Conservation (phyloP, 2,113 vertebrate species). For the Chaetodon trifascialis region DNA sequence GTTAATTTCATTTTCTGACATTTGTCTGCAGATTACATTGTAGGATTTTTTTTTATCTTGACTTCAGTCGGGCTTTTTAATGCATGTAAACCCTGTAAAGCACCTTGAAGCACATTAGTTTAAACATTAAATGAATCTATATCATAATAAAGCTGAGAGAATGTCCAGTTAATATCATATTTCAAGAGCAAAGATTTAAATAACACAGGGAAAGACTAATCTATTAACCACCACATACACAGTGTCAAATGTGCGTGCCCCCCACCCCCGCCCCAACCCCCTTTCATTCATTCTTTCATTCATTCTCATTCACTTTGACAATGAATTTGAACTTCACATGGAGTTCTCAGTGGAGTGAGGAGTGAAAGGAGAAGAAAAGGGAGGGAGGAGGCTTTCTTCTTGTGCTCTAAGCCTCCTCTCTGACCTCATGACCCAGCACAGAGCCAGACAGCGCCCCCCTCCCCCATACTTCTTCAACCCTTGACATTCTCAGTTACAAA, state of each 20-base stretch:
- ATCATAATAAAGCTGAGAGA: not conserved
- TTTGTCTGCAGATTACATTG: not conserved
- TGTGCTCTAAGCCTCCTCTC: conserved; percentile 42
- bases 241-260: not conserved
- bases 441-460: conserved; percentile 22
- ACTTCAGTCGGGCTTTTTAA: not conserved
- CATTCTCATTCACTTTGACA: conserved; percentile 59
- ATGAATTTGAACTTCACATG: conserved; percentile 75
- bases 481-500: conserved; percentile 26
- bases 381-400: conserved; percentile 36
- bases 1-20: not conserved
- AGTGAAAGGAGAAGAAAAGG: conserved; percentile 39
- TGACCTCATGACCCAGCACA: conserved; percentile 63
- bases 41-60: not conserved
- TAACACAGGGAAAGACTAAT: not conserved
- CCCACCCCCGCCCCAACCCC: not conserved
- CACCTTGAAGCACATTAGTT: not conserved
- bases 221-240: not conserved
- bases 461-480: conserved; percentile 9
- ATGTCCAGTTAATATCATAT: not conserved
- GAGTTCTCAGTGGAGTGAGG: conserved; percentile 32
- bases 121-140: not conserved
- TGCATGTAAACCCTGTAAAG: not conserved
- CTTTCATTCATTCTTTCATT: conserved; percentile 8
- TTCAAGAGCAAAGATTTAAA: not conserved